These are phyloP conservation scores for Oophaga pumilio DNA, from an alignment of 2,113 vertebrate genomes.

Conservation along the genomic window DNA sequence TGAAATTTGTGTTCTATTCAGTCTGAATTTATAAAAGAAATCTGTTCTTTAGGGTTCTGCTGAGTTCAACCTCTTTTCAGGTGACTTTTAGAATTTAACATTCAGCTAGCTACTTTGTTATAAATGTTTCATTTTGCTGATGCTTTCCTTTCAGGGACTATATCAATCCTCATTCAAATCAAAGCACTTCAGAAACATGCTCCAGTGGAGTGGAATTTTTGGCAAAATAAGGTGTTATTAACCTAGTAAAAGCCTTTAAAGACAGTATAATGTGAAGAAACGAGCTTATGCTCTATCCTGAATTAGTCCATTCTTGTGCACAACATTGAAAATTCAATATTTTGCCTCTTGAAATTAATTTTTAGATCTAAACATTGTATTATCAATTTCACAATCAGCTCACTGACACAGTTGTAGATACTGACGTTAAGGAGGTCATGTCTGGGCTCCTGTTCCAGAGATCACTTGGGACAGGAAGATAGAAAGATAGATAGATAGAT, in stretches of 20 bases:
- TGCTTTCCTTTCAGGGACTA: slow-evolving; percentile 57
- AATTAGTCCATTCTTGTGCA: slow-evolving; percentile 29
- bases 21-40: neutral
- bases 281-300: neutral
- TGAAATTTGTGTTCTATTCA: neutral
- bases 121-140: slow-evolving; percentile 50
- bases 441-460: too few species aligned
- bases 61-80: slow-evolving; percentile 19
- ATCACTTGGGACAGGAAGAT: too few species aligned
- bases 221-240: slow-evolving; percentile 77
- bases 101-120: neutral
- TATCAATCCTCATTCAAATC: slow-evolving; percentile 73
- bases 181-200: slow-evolving; percentile 69
- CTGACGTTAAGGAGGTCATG: too few species aligned
- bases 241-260: slow-evolving; percentile 60
- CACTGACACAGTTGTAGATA: too few species aligned
- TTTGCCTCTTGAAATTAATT: slow-evolving; percentile 7
- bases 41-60: slow-evolving; percentile 27
- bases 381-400: neutral
- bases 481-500: too few species aligned
- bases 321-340: slow-evolving; percentile 2
- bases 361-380: neutral
- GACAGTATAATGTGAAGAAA: slow-evolving; percentile 23
- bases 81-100: neutral
- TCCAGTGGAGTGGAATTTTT: slow-evolving; percentile 75